Base-by-base conservation (phyloP, 2,888 invertebrate species). In the Thera obeliscata region DNA sequence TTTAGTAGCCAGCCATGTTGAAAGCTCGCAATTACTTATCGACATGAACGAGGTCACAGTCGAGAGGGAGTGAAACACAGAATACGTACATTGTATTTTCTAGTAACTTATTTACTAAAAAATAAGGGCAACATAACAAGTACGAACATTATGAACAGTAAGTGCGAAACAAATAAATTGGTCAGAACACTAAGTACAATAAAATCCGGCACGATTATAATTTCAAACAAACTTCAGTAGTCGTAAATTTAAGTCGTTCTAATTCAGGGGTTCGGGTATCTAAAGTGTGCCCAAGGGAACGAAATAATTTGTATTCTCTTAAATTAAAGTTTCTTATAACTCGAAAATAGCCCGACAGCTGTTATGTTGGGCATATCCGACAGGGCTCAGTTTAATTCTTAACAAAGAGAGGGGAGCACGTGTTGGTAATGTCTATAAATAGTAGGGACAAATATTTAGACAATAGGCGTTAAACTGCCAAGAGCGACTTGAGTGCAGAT, bases 301-400 rank as follows among this genome's bases (percentile, higher is more conserved):
- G 74, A 69, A 70, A 73, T 69, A 70, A 64, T 74, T 75, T 70
- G 74, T 79, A 81, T 77, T 78, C 77, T 78, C 78, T 80, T 76
- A 76, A 81, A 85, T 80, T 80, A 81, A 81, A 84, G 84, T 83
- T 87, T 87, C 87, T 83, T 82, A 66, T 83, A 80, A 80, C 81
- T 86, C 88, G 81, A 86, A 92, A 91, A 91, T 91, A 90, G 87
- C 85, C 81, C 81, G 88, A 89, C 92, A 93, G 91, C 91, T 91
- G 91, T 87, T 87, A 80, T 79, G 78, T 77, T 75, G 78, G 78
- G 83, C 84, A 87, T 86, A 86, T 84, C 85, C 86, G 82, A 86
- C 85, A 84, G 85, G 82, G 78, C 69, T 74, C 80, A 84, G 82
- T 86, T 85, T 86, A 85, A 83, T 84, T 82, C 76, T 80, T 76